Evolutionary conservation across 2,797 vertebrate genomes (phyloP).

Genomic region (Hypotaenidia philippensis): DNA sequence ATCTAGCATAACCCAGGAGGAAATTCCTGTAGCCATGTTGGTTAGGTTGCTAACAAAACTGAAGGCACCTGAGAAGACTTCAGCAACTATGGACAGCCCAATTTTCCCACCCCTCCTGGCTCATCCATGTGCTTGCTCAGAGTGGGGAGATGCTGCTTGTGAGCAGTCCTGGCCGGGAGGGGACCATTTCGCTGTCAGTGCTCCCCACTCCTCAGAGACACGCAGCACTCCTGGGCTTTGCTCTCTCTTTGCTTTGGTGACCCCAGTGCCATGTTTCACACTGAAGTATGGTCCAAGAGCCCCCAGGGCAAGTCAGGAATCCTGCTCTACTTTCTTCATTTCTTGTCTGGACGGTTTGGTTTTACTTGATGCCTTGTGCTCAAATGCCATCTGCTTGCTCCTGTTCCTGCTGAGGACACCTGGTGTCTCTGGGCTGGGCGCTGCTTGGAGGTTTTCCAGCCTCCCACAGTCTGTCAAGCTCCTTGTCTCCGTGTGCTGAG

Average conservation of each 20-base stretch:
- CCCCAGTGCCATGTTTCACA: neutral
- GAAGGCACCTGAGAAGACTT: conserved; percentile 45
- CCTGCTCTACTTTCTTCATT: neutral
- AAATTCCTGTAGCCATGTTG: neutral
- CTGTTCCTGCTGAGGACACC: conserved; percentile 8
- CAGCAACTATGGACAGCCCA: conserved; percentile 14
- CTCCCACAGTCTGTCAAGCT: neutral
- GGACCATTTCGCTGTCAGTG: neutral
- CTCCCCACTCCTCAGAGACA: conserved; percentile 32
- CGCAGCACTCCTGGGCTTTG: conserved; percentile 11
- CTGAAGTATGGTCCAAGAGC: neutral
- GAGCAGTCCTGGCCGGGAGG: neutral
- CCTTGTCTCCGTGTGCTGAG: conserved; percentile 18
- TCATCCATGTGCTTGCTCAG: neutral
- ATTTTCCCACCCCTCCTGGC: neutral
- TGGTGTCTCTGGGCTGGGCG: neutral
- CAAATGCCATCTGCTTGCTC: conserved; percentile 52
- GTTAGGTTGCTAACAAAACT: neutral
- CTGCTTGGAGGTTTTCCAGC: conserved; percentile 58
- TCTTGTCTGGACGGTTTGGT: neutral
- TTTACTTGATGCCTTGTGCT: conserved; percentile 34
- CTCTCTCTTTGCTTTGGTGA: conserved; percentile 51
- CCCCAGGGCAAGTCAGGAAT: neutral
- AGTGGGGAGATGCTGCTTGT: neutral
- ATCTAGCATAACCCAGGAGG: neutral